These are phyloP conservation scores for Chaetorhynchus papuensis DNA, from an alignment of 2,113 vertebrate genomes.

Conservation along the genomic window DNA sequence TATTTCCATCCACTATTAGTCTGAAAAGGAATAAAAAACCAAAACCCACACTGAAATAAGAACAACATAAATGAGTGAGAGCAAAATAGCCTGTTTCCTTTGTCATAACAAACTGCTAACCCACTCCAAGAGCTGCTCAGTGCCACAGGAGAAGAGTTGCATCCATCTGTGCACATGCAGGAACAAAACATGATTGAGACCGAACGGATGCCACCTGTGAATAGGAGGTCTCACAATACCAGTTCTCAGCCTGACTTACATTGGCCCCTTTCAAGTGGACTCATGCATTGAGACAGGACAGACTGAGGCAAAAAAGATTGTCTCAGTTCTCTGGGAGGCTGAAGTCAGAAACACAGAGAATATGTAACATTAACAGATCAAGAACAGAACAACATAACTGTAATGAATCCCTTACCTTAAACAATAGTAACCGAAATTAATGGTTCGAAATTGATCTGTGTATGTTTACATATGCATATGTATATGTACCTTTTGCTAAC, in stretches of 20 bases:
- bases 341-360: neutral
- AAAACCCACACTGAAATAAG: neutral
- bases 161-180: neutral
- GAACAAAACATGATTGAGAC: neutral
- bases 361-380: neutral
- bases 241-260: neutral
- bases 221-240: neutral
- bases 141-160: neutral
- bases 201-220: neutral
- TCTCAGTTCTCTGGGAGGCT: neutral
- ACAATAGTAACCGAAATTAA: neutral
- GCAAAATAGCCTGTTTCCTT: neutral
- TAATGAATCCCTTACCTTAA: neutral
- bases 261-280: rapidly evolving
- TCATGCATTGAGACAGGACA: rapidly evolving
- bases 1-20: slow-evolving; percentile 93
- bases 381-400: neutral
- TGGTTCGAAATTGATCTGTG: neutral
- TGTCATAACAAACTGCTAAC: neutral
- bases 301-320: neutral
- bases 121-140: neutral
- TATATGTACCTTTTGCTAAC: neutral
- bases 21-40: slow-evolving; percentile 61
- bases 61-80: neutral
- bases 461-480: neutral